These are phyloP conservation scores for Cydia splendana DNA, from an alignment of 1,140 invertebrate species.

Conservation along the genomic window DNA sequence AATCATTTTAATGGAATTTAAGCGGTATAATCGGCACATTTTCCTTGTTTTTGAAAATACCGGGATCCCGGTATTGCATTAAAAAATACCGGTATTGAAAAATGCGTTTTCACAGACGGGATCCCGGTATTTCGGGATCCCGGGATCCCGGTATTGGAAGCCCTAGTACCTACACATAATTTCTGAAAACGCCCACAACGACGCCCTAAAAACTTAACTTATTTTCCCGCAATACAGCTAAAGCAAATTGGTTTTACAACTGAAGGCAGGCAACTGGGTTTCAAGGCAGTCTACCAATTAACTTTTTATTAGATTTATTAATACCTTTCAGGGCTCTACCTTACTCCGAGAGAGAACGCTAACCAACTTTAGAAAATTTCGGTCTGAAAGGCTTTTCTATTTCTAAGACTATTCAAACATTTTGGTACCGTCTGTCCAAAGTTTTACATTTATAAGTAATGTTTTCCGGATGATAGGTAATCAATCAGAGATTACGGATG, in stretches of 20 bases:
- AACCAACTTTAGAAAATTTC: constrained; percentile 13
- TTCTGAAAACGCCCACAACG: neutral
- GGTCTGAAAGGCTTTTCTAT: neutral
- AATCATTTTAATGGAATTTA: too few relatives aligned
- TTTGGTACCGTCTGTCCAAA: neutral
- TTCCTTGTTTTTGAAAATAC: too few relatives aligned
- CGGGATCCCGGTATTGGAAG: too few relatives aligned
- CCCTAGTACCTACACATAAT: too few relatives aligned
- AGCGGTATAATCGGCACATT: too few relatives aligned
- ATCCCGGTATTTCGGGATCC: too few relatives aligned
- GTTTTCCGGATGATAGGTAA: too few relatives aligned
- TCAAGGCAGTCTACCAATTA: constrained; percentile 23
- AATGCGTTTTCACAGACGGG: too few relatives aligned
- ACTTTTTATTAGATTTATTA: constrained; percentile 32
- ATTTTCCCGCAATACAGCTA: constrained; percentile 6
- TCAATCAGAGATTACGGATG: too few relatives aligned
- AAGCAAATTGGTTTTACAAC: constrained; percentile 17
- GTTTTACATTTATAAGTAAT: too few relatives aligned
- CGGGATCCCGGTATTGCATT: too few relatives aligned
- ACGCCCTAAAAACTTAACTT: neutral
- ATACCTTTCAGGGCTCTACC: constrained; percentile 15
- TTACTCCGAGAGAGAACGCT: constrained; percentile 1
- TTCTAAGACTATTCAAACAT: neutral
- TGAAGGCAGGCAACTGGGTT: constrained; percentile 19
- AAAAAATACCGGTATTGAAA: too few relatives aligned